These are phyloP conservation scores for Pseudococcus longispinus DNA, from an alignment of 2,888 invertebrate species.

Conservation along the genomic window DNA sequence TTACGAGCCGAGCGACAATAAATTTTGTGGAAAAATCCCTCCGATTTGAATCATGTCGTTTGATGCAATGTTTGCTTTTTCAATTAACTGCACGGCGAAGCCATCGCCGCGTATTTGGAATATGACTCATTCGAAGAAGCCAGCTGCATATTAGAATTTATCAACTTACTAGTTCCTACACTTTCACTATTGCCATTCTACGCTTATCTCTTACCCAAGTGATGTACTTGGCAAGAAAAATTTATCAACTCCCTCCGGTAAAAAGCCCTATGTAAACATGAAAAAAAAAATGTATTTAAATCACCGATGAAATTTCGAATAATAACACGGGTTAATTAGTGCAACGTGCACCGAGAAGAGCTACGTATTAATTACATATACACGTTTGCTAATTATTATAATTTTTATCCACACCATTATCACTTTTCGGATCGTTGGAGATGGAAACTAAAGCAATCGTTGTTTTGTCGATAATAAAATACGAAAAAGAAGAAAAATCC, in stretches of 20 bases:
- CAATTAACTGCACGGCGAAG: neutral
- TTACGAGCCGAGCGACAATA: neutral
- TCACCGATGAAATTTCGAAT: neutral
- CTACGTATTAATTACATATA: constrained; percentile 18
- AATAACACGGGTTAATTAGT: constrained; percentile 39
- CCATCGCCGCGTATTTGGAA: neutral
- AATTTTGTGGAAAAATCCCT: neutral
- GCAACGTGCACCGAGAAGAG: neutral
- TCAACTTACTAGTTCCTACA: neutral
- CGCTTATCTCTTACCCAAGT: neutral
- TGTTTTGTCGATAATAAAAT: constrained; percentile 12
- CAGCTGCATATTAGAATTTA: neutral
- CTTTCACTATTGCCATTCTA: neutral
- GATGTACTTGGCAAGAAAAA: neutral
- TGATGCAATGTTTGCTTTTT: constrained; percentile 12
- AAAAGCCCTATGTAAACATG: neutral
- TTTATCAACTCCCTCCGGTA: neutral
- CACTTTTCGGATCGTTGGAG: constrained; percentile 18
- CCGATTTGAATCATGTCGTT: neutral
- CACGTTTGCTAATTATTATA: constrained; percentile 21
- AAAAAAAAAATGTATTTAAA: neutral
- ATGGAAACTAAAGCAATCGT: constrained; percentile 5
- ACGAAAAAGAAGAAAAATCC: neutral
- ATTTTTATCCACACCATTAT: constrained; percentile 20
- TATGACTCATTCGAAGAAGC: neutral